Percentiles rank a stretch among this genome's conserved stretches.
Evolutionary conservation across 2,113 vertebrate species (phyloP).

Genomic region (Pygoscelis adeliae): DNA sequence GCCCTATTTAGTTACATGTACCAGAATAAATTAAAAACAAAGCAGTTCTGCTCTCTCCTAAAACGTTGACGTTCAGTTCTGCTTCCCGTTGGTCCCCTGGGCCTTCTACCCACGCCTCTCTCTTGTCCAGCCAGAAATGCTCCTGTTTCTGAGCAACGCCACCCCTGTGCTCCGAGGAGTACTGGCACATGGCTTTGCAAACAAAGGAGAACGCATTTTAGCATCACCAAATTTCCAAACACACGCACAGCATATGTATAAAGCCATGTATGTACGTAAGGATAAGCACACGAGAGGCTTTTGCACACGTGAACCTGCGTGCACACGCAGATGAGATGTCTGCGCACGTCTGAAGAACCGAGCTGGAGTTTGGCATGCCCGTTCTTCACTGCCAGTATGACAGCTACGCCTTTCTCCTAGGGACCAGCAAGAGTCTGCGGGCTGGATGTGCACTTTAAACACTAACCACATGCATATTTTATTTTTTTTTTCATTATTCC

Average conservation of each 20-base stretch:
- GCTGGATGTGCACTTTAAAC: neutral
- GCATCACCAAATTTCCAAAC: neutral
- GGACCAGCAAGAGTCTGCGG: neutral
- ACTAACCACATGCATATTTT: neutral
- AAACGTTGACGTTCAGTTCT: neutral
- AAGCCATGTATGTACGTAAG: neutral
- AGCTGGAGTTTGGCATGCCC: neutral
- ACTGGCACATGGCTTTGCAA: neutral
- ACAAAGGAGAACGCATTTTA: neutral
- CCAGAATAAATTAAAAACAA: neutral
- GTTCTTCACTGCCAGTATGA: neutral
- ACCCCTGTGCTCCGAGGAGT: neutral
- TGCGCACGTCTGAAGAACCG: neutral
- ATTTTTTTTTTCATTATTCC: neutral
- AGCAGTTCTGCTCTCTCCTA: neutral
- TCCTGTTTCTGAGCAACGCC: neutral
- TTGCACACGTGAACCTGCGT: neutral
- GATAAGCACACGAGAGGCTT: neutral
- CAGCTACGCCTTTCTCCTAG: neutral
- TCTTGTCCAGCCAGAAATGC: neutral
- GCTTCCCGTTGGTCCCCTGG: neutral
- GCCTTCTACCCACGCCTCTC: neutral
- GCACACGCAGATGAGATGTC: neutral
- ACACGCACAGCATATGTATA: neutral
- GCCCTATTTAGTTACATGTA: neutral